phyloP scores from a whole-genome alignment of 2,797 vertebrate species.

The Adrianichthys oophorus region DNA sequence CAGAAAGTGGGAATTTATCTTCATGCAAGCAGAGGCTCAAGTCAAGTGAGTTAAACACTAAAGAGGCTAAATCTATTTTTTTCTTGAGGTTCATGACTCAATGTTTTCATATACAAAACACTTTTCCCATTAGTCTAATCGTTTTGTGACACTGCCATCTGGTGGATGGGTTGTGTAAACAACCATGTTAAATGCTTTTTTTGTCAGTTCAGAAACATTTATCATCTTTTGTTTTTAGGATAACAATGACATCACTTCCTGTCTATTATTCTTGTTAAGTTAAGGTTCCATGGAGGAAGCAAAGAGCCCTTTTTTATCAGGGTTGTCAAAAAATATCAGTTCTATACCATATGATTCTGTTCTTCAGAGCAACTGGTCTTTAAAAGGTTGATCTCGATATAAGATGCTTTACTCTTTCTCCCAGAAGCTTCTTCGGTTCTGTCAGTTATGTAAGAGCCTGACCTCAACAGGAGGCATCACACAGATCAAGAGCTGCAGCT shows the following conservation, averaged over 20 bases:
- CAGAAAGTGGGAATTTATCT: slow-evolving; percentile 98
- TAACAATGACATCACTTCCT: slow-evolving; percentile 1
- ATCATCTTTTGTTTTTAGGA: slow-evolving; percentile 4
- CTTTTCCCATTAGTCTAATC: not conserved
- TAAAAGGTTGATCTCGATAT: no score
- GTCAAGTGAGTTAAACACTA: slow-evolving; percentile 86
- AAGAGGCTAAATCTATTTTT: no score
- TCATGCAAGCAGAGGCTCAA: slow-evolving; percentile 98
- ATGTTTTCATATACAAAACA: no score
- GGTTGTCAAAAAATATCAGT: slow-evolving; percentile 55
- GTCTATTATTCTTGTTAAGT: slow-evolving; percentile 2
- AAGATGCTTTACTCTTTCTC: no score
- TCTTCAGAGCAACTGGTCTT: no score
- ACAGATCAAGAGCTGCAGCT: slow-evolving; percentile 41
- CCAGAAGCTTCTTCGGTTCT: not conserved
- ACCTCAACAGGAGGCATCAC: slow-evolving; percentile 24
- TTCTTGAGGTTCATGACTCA: no score
- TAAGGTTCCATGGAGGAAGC: slow-evolving; percentile 1
- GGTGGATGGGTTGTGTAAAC: slow-evolving; percentile 49
- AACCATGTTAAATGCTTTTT: not conserved
- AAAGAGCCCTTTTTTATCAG: slow-evolving; percentile 7
- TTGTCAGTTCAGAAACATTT: not conserved
- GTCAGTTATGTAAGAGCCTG: slow-evolving; percentile 57
- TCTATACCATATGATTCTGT: slow-evolving; percentile 28
- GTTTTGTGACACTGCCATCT: slow-evolving; percentile 59